Evolutionary conservation across 1,140 invertebrate genomes (phyloP), one percentile per base, ranked within the genome.

Genomic region (Drosophila equinoxialis): DNA sequence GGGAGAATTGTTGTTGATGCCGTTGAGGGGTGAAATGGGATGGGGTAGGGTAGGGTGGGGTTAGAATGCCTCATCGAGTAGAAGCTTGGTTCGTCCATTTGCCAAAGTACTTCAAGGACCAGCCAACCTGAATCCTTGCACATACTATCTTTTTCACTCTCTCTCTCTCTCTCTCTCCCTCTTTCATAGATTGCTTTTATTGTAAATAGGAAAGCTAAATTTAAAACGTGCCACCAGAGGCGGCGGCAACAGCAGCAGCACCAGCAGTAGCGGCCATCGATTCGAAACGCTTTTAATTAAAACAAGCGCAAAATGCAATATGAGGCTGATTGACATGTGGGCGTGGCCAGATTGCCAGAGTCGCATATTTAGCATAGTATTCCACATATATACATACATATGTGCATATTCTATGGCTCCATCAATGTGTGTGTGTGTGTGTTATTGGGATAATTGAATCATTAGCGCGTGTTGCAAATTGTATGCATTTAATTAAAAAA

Each of bases 361-460:
- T n/a, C 71, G 66, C 62, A 86, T 82, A 87, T 72, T 70, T 41
- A 70, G 59, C 48, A 70, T 77, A 77, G 74, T 6, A 30, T 30
- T 30, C 0, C 62, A 62, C 48, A 33, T 75, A 69, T 77, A 67
- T 83, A 68, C 41, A 2, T 4, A 26, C 23, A 26, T 41, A 23
- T n/a, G n/a, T n/a, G n/a, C 33, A 37, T 20, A 11, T 51, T 11
- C 45, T 51, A 0, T 37, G 17, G n/a, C 5, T 37, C 37, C 66
- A 55, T 74, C 30, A 63, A 74, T 68, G 45, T 55, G 78, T 68
- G 41, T 55, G 64, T 68, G 71, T 67, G 13, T 51, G 45, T 74
- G 64, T 81, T 84, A 89, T 89, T 84, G 78, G 71, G 65, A 89
- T 89, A 89, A 89, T 89, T 90, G 85, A 90, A 89, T 89, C 84